A percentile compares a stretch with the other conserved stretches of the same genome.
These are phyloP conservation scores for Epinephelus awoara DNA, from an alignment of 2,797 vertebrate genomes.

Conservation along the genomic window DNA sequence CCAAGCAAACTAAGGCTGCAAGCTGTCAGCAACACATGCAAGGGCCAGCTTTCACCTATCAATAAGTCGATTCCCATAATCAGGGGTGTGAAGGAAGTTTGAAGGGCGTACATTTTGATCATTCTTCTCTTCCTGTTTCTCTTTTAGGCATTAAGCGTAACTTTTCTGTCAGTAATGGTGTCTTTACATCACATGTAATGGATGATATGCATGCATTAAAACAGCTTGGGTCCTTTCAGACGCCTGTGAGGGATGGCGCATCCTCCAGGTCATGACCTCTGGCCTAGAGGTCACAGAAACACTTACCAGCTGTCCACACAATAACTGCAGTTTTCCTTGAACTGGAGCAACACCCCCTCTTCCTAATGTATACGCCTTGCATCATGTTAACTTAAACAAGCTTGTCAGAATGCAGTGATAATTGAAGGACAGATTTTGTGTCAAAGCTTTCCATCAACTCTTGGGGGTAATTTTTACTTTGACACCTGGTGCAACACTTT, in stretches of 20 bases:
- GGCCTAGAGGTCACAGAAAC: slow-evolving; percentile 33
- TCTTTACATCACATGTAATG: background rate
- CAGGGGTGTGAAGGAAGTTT: slow-evolving; percentile 31
- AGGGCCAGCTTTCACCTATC: slow-evolving; percentile 21
- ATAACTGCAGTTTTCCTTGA: slow-evolving; percentile 5
- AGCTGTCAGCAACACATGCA: slow-evolving; percentile 1
- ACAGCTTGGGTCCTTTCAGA: background rate
- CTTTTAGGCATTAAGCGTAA: background rate
- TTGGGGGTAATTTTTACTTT: background rate
- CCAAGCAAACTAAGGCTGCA: slow-evolving; percentile 37
- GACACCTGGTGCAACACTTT: slow-evolving; percentile 8
- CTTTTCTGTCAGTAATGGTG: background rate
- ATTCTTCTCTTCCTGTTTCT: background rate
- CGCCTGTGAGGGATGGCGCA: background rate
- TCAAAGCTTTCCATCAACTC: background rate
- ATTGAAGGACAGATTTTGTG: background rate
- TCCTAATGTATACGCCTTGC: background rate
- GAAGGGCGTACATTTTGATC: slow-evolving; percentile 5
- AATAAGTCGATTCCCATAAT: slow-evolving; percentile 26
- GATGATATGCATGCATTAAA: background rate
- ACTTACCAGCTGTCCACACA: slow-evolving; percentile 56
- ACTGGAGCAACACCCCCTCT: background rate
- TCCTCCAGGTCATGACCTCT: slow-evolving; percentile 58
- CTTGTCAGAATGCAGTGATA: background rate
- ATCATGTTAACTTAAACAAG: background rate